Base-by-base conservation (phyloP, 1,140 invertebrate genomes). In the Xylocopa sonorina region DNA sequence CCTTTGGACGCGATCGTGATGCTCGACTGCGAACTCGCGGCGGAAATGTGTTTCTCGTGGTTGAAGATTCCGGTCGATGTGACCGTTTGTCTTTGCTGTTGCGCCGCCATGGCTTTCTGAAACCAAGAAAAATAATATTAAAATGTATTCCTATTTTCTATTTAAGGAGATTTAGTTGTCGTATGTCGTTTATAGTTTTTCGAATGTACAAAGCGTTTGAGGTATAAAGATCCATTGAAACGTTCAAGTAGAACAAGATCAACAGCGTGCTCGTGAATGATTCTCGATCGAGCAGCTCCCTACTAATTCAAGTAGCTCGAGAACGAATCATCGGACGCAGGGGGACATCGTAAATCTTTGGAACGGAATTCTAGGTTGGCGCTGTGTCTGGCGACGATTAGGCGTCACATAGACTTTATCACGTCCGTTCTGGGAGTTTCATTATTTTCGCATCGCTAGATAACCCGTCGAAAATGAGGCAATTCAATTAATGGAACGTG, bases 21-120 rank as follows among this genome's bases (percentile, higher is more conserved):
- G 82, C 96, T 97, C 4, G 96, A 96, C 87, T 97, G 96, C 3
- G 94, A 95, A 16, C 94, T 94, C 2, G 94, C 95, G n/a, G 94
- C 94, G 5, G 95, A 94, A 67, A 96, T 94, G 79, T 96, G 94
- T 90, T 97, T 95, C 90, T 97, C 95, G 85, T 97, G 95, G 88
- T 96, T 97, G 89, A 95, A 96, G 84, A 96, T 95, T 12, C 97
- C 96, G 67, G 95, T 95, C 16, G 96, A 95, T 0, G 96, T 97
- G 71, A 97, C 95, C 6, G 96, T 97, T 90, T 98, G 97, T 21
- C 96, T 94, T 83, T 97, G 96, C 88, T 98, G 96, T 80, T 97
- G 96, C 58, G 97, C 96, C 74, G 96, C 95, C 92, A 97, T 96
- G 1, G 97, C 96, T 88, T 96, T 96, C 94, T 94, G 87, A 85